Conservation (phyloP, 2,797 vertebrate genomes). For the Scyliorhinus canicula region DNA sequence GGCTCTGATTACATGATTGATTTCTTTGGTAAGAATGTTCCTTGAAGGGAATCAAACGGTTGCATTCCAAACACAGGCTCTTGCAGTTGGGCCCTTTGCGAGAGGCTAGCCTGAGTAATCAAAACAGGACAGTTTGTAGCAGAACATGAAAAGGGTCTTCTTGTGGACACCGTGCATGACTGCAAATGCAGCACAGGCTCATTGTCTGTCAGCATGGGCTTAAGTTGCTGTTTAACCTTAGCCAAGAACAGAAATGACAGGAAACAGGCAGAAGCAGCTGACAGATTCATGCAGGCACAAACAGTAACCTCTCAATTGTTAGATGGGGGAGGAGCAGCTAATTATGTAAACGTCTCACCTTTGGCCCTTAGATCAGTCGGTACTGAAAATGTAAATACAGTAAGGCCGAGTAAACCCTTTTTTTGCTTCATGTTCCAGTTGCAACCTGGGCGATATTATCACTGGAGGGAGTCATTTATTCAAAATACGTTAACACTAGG, state of each 20-base stretch:
- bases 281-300: background rate
- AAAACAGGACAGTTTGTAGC: background rate
- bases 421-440: background rate
- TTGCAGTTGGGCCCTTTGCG: background rate
- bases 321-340: background rate
- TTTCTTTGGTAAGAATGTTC: background rate
- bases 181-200: background rate
- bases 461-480: background rate
- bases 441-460: background rate
- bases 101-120: background rate
- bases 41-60: background rate
- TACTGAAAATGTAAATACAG: background rate
- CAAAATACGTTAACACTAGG: background rate
- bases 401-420: background rate
- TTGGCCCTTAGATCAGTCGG: too few species aligned
- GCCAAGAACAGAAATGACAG: background rate
- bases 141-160: background rate
- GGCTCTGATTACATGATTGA: background rate
- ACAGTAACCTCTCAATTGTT: background rate
- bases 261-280: background rate
- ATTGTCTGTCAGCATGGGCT: background rate
- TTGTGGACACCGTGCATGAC: background rate
- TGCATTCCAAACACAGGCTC: background rate
- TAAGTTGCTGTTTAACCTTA: background rate
- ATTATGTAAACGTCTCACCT: background rate